These are phyloP conservation scores for Holocentrus rufus DNA, from an alignment of 2,797 vertebrate genomes.

Conservation along the genomic window DNA sequence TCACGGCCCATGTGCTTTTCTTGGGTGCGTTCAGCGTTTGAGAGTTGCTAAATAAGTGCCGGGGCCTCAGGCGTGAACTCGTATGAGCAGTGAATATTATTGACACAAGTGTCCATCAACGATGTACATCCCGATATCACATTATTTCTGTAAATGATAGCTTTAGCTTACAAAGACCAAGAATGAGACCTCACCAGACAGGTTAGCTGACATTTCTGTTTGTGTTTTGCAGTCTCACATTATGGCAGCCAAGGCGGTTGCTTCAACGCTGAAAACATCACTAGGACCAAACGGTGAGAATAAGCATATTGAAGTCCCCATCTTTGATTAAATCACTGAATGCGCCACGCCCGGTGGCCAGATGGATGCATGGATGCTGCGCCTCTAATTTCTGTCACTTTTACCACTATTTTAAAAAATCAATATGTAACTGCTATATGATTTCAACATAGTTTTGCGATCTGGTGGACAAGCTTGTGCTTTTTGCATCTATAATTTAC, in stretches of 20 bases:
- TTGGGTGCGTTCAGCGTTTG: background rate
- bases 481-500: background rate
- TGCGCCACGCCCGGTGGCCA: background rate
- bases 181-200: rapidly evolving
- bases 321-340: background rate
- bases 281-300: slow-evolving; percentile 94
- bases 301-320: background rate
- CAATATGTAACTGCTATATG: background rate
- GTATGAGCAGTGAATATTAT: background rate
- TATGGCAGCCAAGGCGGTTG: slow-evolving; percentile 97
- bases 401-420: background rate
- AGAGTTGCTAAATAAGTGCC: slow-evolving; percentile 44
- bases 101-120: background rate
- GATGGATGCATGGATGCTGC: background rate
- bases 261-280: slow-evolving; percentile 94
- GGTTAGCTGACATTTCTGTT: background rate
- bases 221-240: slow-evolving; percentile 92
- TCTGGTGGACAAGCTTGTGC: background rate
- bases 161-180: rapidly evolving
- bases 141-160: rapidly evolving
- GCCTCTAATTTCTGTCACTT: too few relatives aligned
- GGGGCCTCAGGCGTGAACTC: slow-evolving; percentile 6
- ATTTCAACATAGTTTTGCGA: background rate
- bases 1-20: slow-evolving; percentile 79
- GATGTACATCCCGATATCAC: background rate